A percentile compares a stretch with the other conserved stretches of the same genome.
phyloP scores from a whole-genome alignment of 1,140 invertebrate species.

The Monochamus saltuarius region DNA sequence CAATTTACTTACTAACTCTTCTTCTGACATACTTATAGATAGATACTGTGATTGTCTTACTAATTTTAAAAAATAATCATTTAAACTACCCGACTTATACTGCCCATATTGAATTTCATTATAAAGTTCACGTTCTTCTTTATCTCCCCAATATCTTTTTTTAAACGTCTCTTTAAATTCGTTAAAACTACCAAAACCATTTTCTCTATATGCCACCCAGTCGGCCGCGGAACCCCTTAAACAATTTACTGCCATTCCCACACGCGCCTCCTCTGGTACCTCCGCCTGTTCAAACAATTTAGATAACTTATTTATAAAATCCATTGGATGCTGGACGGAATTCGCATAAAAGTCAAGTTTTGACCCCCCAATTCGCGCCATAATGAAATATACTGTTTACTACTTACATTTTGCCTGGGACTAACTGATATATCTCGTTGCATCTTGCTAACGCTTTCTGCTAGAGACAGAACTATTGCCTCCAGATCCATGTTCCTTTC shows the following conservation, averaged over 20 bases:
- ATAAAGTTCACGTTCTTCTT: not conserved
- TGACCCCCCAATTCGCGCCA: not conserved
- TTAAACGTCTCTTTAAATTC: constrained; percentile 3
- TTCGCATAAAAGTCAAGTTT: not conserved
- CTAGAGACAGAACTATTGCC: too few species aligned
- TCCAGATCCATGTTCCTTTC: too few species aligned
- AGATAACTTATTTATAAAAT: not conserved
- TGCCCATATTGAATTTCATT: too few species aligned
- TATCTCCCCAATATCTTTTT: not conserved
- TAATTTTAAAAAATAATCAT: too few species aligned
- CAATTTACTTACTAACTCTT: too few species aligned
- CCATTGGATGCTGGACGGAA: not conserved
- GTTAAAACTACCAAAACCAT: not conserved
- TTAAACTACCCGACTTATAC: too few species aligned
- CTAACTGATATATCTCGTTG: too few species aligned
- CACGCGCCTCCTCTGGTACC: not conserved
- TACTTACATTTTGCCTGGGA: too few species aligned
- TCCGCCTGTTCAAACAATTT: not conserved
- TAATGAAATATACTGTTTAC: not conserved
- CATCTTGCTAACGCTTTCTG: too few species aligned
- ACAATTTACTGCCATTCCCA: not conserved
- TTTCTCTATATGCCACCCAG: not conserved
- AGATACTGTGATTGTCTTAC: too few species aligned
- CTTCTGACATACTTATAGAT: too few species aligned
- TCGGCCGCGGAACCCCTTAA: not conserved